Conservation (phyloP, 2,888 invertebrate species). For the Trissoscelio sp. region DNA sequence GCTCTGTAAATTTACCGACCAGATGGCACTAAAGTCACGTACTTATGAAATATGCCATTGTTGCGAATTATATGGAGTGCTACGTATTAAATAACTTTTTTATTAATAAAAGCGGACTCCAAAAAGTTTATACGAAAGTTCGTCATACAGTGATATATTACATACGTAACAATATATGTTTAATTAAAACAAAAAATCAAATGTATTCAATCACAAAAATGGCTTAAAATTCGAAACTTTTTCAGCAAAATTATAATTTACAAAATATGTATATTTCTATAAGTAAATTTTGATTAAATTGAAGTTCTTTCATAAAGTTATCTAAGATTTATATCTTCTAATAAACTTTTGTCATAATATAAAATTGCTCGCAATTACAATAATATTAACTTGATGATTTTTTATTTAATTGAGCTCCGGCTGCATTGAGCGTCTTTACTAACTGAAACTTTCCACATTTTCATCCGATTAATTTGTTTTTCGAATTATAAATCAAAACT, state of each 20-base stretch:
- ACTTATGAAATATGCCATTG: conserved; percentile 62
- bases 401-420: conserved; percentile 26
- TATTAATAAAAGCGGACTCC: conserved; percentile 32
- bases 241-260: too few relatives aligned
- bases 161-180: too few relatives aligned
- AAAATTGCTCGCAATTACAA: too few relatives aligned
- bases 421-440: not conserved
- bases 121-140: not conserved
- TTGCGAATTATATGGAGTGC: conserved; percentile 51
- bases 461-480: conserved; percentile 12
- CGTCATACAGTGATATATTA: not conserved
- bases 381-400: too few relatives aligned
- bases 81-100: conserved; percentile 42
- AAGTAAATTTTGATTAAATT: too few relatives aligned
- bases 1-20: conserved; percentile 58
- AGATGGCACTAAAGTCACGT: conserved; percentile 66
- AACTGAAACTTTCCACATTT: conserved; percentile 6
- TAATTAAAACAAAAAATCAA: too few relatives aligned
- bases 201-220: too few relatives aligned
- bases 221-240: too few relatives aligned
- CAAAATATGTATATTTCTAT: too few relatives aligned
- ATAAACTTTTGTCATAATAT: too few relatives aligned
- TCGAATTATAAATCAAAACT: conserved; percentile 6
- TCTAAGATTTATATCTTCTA: too few relatives aligned
- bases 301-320: too few relatives aligned